These are phyloP conservation scores for Oncorhynchus masou DNA, from an alignment of 2,113 vertebrate genomes.

Conservation along the genomic window DNA sequence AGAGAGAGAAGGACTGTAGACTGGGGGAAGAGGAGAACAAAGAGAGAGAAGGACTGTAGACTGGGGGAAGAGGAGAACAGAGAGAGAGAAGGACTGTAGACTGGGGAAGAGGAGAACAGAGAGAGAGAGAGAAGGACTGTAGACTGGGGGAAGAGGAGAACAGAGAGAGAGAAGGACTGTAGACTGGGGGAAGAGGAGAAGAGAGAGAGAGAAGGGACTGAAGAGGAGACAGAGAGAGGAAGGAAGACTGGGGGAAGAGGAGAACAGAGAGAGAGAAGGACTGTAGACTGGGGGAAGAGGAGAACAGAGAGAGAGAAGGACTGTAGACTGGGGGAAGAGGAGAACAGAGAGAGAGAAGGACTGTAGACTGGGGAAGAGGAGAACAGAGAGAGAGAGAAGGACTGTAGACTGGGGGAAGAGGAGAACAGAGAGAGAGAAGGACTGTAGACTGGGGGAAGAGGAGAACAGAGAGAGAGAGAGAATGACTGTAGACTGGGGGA, in stretches of 20 bases:
- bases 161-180: slow-evolving; percentile 35
- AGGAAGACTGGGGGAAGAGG: slow-evolving; percentile 20
- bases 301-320: slow-evolving; percentile 40
- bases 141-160: neutral
- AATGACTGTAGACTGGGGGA: slow-evolving; percentile 22
- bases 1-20: slow-evolving; percentile 30
- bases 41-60: slow-evolving; percentile 30
- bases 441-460: slow-evolving; percentile 5
- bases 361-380: neutral
- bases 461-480: too few relatives aligned
- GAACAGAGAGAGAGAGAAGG: slow-evolving; percentile 30
- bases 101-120: too few relatives aligned
- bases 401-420: slow-evolving; percentile 5
- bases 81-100: slow-evolving; percentile 30
- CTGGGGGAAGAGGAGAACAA: neutral
- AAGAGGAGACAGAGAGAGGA: slow-evolving; percentile 3
- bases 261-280: slow-evolving; percentile 40
- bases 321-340: neutral
- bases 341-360: slow-evolving; percentile 40
- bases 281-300: neutral
- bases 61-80: neutral
- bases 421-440: slow-evolving; percentile 34
- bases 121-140: slow-evolving; percentile 32
- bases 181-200: neutral
- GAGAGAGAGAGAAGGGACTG: too few relatives aligned